phyloP scores from a whole-genome alignment of 2,113 vertebrate species.

The Himantopus leucocephalus region DNA sequence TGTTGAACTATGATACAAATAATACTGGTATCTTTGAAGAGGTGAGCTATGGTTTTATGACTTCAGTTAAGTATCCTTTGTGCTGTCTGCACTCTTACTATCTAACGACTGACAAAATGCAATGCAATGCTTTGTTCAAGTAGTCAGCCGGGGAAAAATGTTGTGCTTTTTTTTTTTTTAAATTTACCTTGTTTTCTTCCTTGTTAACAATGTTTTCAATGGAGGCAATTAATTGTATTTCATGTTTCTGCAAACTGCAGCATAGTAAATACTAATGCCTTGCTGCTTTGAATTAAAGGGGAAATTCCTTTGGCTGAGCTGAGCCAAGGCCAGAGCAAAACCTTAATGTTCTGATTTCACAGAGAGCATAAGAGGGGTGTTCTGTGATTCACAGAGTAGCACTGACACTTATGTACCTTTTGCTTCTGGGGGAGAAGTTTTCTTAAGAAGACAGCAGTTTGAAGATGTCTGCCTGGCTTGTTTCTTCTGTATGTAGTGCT shows the following conservation, averaged over 20 bases:
- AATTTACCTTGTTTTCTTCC: not conserved
- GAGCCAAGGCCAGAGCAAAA: not conserved
- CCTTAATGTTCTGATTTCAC: not conserved
- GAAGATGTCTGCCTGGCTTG: not conserved
- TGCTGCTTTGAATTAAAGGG: not conserved
- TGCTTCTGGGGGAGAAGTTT: not conserved
- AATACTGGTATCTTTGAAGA: not conserved
- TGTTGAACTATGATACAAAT: not conserved
- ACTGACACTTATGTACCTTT: fast-evolving
- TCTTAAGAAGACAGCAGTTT: too few species aligned
- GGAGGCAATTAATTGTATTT: not conserved
- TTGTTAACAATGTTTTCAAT: not conserved
- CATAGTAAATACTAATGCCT: not conserved
- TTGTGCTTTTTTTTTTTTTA: fast-evolving
- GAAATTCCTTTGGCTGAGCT: not conserved
- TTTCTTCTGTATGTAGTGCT: fast-evolving
- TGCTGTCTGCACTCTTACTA: not conserved
- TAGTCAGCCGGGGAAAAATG: not conserved
- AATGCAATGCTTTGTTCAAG: not conserved
- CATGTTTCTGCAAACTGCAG: not conserved
- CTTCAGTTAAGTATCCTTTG: not conserved
- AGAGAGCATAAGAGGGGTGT: not conserved
- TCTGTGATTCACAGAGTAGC: not conserved
- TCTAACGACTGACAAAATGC: not conserved
- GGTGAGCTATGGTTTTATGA: not conserved